Base-by-base conservation (phyloP, 1,140 invertebrate species). In the Drosophila aff. region DNA sequence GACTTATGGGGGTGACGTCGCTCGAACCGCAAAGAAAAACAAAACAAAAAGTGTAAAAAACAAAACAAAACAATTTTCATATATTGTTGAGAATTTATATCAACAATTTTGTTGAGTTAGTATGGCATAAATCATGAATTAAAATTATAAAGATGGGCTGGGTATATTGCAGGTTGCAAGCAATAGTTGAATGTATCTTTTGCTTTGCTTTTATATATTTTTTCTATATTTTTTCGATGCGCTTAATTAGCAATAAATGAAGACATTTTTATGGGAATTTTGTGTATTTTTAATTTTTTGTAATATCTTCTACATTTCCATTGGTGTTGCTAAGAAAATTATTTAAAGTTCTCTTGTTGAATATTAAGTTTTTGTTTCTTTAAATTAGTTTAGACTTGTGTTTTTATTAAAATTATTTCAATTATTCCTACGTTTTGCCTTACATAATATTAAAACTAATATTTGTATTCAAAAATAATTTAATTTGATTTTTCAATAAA, bases 1-100 rank as follows among this genome's bases (percentile, higher is more conserved):
- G 61, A 76, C 59, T 50, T 61, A 15, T 15, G 38, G 28, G 31
- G 16, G 50, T 87, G 84, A 87, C 84, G 84, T 87, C 66, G 63
- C 31, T 26, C 2, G 38, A 44, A 57, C 9, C 9, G 21, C 28
- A 53, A 44, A 49, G 40, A 47, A 44, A 68, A 72, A 44, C 18
- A 36, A 58, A 69, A 69, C 18, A 53, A 36, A 28, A 31, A 26
- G 7, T 16, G 23, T 4, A 13, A 57, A 31, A 58, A 62, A 55
- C 16, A 40, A 52, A 69, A 71, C 41, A 58, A 40, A 69, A 41
- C 43, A 69, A 55, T 57, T 58, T 58, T 53, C 13, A 28, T 23
- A 33, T 21, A 41, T 76, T 28, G 23, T 31, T 38, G 44, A 4
- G 11, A 55, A 67, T 55, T 67, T 55, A 67, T 67, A 23, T 21